These are phyloP conservation scores for Nomada ruficornis DNA, from an alignment of 2,888 invertebrate genomes.

Conservation along the genomic window DNA sequence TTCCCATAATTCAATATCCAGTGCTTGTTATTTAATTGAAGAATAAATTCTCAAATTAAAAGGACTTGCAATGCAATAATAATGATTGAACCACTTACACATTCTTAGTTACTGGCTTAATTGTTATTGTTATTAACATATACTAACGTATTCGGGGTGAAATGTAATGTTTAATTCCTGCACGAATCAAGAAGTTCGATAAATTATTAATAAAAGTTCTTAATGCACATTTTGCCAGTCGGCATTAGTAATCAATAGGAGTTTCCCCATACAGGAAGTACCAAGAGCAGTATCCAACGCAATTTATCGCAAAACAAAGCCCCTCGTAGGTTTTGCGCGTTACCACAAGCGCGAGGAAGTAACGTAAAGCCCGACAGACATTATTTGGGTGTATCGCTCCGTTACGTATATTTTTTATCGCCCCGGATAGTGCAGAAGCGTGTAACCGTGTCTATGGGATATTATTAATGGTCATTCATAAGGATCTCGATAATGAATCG, in stretches of 20 bases:
- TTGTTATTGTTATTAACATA: too few species aligned
- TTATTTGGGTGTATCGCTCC: constrained; percentile 61
- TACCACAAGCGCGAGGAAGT: constrained; percentile 6
- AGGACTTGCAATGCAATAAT: too few species aligned
- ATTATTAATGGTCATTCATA: constrained; percentile 82
- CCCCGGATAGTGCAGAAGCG: constrained; percentile 81
- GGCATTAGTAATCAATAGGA: constrained; percentile 1
- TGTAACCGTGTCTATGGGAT: constrained; percentile 79
- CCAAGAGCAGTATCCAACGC: background rate
- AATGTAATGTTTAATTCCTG: background rate
- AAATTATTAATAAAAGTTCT: background rate
- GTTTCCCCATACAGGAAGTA: constrained; percentile 2
- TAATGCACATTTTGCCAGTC: background rate
- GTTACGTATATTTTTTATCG: constrained; percentile 69
- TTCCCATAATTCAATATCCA: too few species aligned
- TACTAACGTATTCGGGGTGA: too few species aligned
- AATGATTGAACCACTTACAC: too few species aligned
- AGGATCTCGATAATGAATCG: constrained; percentile 74
- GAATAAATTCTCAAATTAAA: too few species aligned
- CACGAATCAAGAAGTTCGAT: background rate
- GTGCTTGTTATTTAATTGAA: too few species aligned
- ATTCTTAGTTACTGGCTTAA: too few species aligned
- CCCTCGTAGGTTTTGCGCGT: constrained; percentile 26
- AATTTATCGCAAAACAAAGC: constrained; percentile 43
- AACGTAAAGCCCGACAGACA: constrained; percentile 45